phyloP scores from a whole-genome alignment of 2,888 invertebrate species.

The Rosalia funebris region DNA sequence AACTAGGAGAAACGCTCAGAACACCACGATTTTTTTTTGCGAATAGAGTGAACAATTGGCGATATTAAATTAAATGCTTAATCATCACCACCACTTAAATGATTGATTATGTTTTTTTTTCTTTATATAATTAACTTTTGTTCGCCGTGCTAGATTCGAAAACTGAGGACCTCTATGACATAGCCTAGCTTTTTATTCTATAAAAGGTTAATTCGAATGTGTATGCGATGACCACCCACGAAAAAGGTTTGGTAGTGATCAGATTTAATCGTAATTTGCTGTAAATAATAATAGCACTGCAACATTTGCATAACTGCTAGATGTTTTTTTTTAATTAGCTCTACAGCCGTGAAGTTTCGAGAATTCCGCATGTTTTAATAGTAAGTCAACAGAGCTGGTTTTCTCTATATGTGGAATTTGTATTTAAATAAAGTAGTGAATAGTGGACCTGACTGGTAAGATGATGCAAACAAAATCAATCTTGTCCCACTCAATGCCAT shows the following conservation, averaged over 20 bases:
- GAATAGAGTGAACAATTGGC: too few relatives aligned
- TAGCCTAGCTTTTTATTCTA: background rate
- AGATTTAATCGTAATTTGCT: background rate
- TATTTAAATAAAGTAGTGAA: too few relatives aligned
- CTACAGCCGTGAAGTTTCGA: too few relatives aligned
- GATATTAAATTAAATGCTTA: background rate
- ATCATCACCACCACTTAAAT: background rate
- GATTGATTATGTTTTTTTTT: slow-evolving; percentile 24
- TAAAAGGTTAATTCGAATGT: background rate
- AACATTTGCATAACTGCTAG: background rate
- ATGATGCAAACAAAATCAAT: too few relatives aligned
- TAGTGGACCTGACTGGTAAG: too few relatives aligned
- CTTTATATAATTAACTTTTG: slow-evolving; percentile 1
- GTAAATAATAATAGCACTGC: background rate
- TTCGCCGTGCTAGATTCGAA: background rate
- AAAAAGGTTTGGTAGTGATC: background rate
- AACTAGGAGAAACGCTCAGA: too few relatives aligned
- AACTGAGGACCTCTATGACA: too few relatives aligned
- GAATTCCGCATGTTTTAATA: too few relatives aligned
- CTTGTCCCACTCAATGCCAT: too few relatives aligned
- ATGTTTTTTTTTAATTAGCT: background rate
- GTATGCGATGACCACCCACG: background rate
- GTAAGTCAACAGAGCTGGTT: too few relatives aligned
- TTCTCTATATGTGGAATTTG: too few relatives aligned
- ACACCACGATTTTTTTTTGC: too few relatives aligned